These are phyloP conservation scores for Chrysochloris asiatica DNA, from an alignment of 2,113 vertebrate genomes.

Conservation along the genomic window DNA sequence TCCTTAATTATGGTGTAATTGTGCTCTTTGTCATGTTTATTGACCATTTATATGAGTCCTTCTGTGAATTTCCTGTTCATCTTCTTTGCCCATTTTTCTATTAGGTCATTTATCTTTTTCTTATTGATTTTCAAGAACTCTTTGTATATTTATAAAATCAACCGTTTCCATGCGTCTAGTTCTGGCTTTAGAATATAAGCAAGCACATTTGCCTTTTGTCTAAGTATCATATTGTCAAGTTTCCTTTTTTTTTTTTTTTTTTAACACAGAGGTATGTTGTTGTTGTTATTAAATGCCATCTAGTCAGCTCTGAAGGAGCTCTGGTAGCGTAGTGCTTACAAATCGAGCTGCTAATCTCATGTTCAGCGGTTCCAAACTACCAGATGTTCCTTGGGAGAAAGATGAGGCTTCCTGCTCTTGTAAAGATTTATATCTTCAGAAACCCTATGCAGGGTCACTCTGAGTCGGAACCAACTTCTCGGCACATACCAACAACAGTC, in stretches of 20 bases:
- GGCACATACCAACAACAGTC: too few species aligned
- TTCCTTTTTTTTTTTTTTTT: neutral
- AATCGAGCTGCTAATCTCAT: too few species aligned
- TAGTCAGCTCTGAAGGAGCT: too few species aligned
- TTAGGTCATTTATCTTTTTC: constrained; percentile 43
- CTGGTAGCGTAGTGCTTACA: too few species aligned
- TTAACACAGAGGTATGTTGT: too few species aligned
- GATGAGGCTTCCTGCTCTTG: too few species aligned
- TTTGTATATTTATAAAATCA: constrained; percentile 52
- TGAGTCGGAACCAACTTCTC: too few species aligned
- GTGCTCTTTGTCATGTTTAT: constrained; percentile 53
- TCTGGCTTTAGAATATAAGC: neutral
- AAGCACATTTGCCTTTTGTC: neutral
- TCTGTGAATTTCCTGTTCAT: neutral
- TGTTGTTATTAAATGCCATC: too few species aligned
- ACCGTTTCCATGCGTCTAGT: constrained; percentile 19
- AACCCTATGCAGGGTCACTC: too few species aligned
- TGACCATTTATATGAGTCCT: constrained; percentile 37
- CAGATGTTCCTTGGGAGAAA: too few species aligned
- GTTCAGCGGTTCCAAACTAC: too few species aligned
- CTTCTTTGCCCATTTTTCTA: constrained; percentile 35
- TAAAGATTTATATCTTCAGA: too few species aligned
- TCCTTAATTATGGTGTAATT: constrained; percentile 31
- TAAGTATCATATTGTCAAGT: neutral
- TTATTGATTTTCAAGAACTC: constrained; percentile 64